Evolutionary conservation across 1,140 invertebrate species (phyloP).

Genomic region (Ceratitis capitata): DNA sequence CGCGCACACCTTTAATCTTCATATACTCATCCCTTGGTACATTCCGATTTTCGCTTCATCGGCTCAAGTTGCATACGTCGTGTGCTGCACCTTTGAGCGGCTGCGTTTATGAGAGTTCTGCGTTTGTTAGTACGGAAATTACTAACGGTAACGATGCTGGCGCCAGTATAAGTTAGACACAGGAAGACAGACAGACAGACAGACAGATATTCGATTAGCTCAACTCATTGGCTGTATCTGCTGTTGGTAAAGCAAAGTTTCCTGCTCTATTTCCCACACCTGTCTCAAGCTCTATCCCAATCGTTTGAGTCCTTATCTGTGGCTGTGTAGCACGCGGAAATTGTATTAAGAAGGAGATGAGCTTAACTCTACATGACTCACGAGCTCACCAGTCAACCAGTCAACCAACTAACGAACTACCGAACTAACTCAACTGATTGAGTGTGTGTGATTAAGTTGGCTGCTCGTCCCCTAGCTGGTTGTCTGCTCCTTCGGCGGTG

Average conservation of each 20-base stretch:
- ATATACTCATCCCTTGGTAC: background rate
- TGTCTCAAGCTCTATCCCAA: background rate
- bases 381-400: background rate
- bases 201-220: no score
- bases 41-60: background rate
- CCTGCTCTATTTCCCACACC: background rate
- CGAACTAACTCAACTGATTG: no score
- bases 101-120: background rate
- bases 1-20: background rate
- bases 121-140: slow-evolving; percentile 8
- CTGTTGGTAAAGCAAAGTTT: background rate
- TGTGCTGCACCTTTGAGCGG: background rate
- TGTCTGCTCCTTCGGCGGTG: no score
- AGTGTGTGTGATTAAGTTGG: background rate
- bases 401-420: background rate
- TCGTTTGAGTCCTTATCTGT: background rate
- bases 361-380: background rate
- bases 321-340: background rate
- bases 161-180: background rate
- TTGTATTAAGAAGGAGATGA: slow-evolving; percentile 21
- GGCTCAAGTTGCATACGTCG: background rate
- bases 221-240: no score
- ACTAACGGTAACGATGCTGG: background rate
- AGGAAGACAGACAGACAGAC: no score
- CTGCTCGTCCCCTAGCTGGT: background rate